Percentiles rank a stretch among this genome's conserved stretches.
Evolutionary conservation across 2,888 invertebrate species (phyloP).

Genomic region (Cerceris ruficornis): DNA sequence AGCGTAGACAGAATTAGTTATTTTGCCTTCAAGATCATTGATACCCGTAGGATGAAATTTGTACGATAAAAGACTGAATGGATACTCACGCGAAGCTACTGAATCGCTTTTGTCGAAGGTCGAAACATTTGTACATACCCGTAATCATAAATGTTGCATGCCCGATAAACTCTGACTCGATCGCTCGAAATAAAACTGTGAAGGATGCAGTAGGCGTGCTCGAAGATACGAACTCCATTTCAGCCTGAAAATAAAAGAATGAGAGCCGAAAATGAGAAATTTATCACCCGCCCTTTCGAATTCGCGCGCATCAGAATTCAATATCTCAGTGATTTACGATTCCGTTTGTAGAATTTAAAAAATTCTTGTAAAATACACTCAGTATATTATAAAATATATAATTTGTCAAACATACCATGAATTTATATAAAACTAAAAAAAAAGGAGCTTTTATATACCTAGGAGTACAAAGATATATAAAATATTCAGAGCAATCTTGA

Average conservation of each 20-base stretch:
- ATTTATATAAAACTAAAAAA: no score
- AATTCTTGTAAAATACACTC: neutral
- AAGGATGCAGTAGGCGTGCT: conserved; percentile 37
- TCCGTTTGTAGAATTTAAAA: neutral
- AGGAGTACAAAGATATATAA: no score
- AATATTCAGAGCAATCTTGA: no score
- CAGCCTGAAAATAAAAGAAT: neutral
- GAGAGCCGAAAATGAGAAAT: neutral
- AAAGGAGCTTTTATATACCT: no score
- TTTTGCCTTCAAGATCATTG: conserved; percentile 15
- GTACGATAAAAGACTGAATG: conserved; percentile 34
- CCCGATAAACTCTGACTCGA: conserved; percentile 53
- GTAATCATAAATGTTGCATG: conserved; percentile 39
- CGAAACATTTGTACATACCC: conserved; percentile 17
- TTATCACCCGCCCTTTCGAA: neutral
- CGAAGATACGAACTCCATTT: conserved; percentile 24
- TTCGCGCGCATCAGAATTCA: neutral
- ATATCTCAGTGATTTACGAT: neutral
- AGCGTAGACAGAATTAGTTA: conserved; percentile 16
- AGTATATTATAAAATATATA: no score
- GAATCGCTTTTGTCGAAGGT: conserved; percentile 36
- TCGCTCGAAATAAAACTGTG: conserved; percentile 42
- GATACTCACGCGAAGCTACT: conserved; percentile 23
- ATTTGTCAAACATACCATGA: no score
- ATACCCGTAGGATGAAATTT: conserved; percentile 31